Percentiles rank a stretch among this genome's conserved stretches.
Evolutionary conservation across 1,140 invertebrate genomes (phyloP).

Genomic region (Acromyrmex heyeri): DNA sequence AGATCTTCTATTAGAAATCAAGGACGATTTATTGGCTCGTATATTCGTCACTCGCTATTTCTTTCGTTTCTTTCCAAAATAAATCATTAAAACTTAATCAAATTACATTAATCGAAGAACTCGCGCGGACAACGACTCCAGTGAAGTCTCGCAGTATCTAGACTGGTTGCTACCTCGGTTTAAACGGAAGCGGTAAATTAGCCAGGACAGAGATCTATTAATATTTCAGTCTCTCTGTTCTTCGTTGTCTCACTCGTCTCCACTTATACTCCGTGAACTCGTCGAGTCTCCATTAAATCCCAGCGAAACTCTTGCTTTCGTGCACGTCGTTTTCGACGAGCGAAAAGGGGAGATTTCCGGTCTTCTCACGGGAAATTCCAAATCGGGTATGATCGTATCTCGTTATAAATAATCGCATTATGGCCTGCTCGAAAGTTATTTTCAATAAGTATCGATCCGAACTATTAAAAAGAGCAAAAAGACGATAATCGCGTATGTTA

Average conservation of each 20-base stretch:
- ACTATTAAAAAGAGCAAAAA: background rate
- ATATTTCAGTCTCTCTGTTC: constrained; percentile 62
- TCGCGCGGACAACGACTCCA: constrained; percentile 22
- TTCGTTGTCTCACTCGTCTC: constrained; percentile 30
- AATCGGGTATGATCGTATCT: background rate
- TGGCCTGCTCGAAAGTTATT: background rate
- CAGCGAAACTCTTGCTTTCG: constrained; percentile 62
- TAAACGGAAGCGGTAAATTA: constrained; percentile 76
- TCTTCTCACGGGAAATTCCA: constrained; percentile 48
- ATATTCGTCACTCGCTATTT: background rate
- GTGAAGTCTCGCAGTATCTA: constrained; percentile 1
- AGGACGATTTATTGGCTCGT: constrained; percentile 14
- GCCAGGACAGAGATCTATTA: constrained; percentile 76
- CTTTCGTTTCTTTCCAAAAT: constrained; percentile 2
- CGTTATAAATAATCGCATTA: constrained; percentile 18
- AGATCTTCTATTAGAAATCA: background rate
- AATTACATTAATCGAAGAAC: constrained; percentile 16
- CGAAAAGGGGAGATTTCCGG: constrained; percentile 51
- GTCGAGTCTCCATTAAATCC: constrained; percentile 65
- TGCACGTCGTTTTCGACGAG: constrained; percentile 24
- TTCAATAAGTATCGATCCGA: background rate
- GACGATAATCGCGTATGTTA: background rate
- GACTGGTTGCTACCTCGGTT: constrained; percentile 32
- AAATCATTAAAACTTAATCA: constrained; percentile 5
- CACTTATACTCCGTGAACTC: constrained; percentile 36